Evolutionary conservation across 1,140 invertebrate genomes (phyloP).

Genomic region (Hycleus cichorii): DNA sequence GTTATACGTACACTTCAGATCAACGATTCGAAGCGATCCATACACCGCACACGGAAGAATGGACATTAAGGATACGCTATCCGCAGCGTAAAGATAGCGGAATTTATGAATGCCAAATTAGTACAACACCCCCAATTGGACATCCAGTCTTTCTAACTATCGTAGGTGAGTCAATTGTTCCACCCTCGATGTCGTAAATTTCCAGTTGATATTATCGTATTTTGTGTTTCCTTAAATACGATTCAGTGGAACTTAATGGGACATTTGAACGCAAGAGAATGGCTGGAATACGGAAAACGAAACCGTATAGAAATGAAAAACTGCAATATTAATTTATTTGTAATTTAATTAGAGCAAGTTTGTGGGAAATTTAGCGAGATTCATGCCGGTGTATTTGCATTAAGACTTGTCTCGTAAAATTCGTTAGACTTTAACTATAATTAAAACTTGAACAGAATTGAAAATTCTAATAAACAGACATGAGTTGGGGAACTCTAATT

Average conservation of each 20-base stretch:
- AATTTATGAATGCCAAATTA: slow-evolving; percentile 81
- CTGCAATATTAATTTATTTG: slow-evolving; percentile 12
- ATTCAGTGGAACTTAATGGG: no score
- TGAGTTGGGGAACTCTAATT: no score
- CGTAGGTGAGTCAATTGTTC: slow-evolving; percentile 58
- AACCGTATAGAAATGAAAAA: background rate
- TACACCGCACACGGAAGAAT: slow-evolving; percentile 66
- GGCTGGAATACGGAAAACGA: no score
- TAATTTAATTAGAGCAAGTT: slow-evolving; percentile 14
- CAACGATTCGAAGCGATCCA: slow-evolving; percentile 73
- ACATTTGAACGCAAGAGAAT: no score
- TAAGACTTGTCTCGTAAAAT: slow-evolving; percentile 23
- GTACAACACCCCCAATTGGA: slow-evolving; percentile 75
- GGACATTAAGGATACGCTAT: slow-evolving; percentile 67
- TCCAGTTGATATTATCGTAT: no score
- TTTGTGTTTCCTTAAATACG: no score
- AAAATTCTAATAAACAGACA: slow-evolving; percentile 8
- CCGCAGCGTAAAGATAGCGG: slow-evolving; percentile 71
- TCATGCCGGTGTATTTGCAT: slow-evolving; percentile 12
- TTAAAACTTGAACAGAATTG: slow-evolving; percentile 13
- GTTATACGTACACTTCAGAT: slow-evolving; percentile 81
- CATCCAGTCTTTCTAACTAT: slow-evolving; percentile 69
- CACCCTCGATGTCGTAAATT: no score
- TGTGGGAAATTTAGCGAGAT: background rate
- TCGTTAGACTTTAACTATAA: slow-evolving; percentile 6